Evolutionary conservation across 2,888 invertebrate species (phyloP).

Genomic region (Ormyrus thymus): DNA sequence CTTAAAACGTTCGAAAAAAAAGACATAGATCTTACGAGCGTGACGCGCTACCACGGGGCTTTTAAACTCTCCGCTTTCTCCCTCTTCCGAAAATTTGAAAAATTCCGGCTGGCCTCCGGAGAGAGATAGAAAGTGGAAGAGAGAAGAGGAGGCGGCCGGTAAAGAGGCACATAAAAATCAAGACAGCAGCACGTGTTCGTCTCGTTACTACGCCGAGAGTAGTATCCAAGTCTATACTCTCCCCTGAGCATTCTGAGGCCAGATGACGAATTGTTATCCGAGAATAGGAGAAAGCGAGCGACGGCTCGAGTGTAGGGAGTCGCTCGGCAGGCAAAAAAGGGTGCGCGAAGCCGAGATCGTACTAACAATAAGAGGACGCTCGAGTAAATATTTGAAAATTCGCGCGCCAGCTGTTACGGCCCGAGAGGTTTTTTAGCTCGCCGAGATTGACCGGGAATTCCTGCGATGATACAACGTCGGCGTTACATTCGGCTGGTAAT

Average conservation of each 20-base stretch:
- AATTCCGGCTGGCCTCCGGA: constrained; percentile 22
- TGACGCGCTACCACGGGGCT: neutral
- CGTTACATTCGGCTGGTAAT: too few relatives aligned
- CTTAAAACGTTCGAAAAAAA: constrained; percentile 31
- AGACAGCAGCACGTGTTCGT: constrained; percentile 56
- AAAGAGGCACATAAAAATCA: constrained; percentile 52
- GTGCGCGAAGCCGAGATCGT: constrained; percentile 7
- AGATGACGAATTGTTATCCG: constrained; percentile 67
- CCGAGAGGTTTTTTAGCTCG: too few relatives aligned
- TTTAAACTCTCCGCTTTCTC: constrained; percentile 6
- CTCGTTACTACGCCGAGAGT: constrained; percentile 54
- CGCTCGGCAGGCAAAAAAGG: constrained; percentile 9
- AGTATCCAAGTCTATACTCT: constrained; percentile 22
- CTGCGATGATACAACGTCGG: too few relatives aligned
- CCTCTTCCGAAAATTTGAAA: constrained; percentile 49
- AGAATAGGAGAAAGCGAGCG: constrained; percentile 59
- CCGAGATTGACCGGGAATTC: too few relatives aligned
- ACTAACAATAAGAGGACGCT: constrained; percentile 68
- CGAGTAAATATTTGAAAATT: constrained; percentile 71
- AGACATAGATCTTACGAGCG: constrained; percentile 3
- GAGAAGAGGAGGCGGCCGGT: constrained; percentile 20
- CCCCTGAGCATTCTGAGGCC: constrained; percentile 62
- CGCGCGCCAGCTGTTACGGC: constrained; percentile 45
- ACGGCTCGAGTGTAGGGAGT: neutral
- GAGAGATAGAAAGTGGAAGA: constrained; percentile 1